Conservation (phyloP, 2,113 vertebrate genomes). For the Amphiprion percula region DNA sequence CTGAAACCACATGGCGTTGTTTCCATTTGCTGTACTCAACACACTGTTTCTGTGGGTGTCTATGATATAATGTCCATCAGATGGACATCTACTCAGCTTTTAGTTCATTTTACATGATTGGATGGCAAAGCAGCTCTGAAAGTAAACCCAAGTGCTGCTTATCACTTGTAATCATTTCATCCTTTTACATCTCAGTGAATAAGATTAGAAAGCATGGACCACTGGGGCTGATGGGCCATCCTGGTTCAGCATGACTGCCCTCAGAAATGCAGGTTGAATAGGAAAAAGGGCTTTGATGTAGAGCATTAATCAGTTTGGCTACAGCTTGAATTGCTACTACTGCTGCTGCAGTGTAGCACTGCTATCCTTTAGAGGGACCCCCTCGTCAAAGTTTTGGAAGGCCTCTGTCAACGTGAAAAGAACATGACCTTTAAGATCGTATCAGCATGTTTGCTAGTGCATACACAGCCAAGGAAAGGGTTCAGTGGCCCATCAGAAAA, state of each 20-base stretch:
- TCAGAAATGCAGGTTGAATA: conserved; percentile 70
- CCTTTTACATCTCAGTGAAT: conserved; percentile 62
- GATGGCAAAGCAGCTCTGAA: conserved; percentile 70
- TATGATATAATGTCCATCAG: conserved; percentile 24
- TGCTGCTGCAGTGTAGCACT: conserved; percentile 68
- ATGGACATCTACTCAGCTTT: conserved; percentile 80
- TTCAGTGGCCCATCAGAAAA: conserved; percentile 90
- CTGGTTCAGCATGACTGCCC: conserved; percentile 68
- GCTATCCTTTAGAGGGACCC: conserved; percentile 91
- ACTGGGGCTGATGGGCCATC: conserved; percentile 47
- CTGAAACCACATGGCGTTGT: conserved; percentile 56
- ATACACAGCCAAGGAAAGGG: conserved; percentile 93
- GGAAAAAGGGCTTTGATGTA: conserved; percentile 71
- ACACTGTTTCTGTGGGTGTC: neutral
- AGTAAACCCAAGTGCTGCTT: conserved; percentile 49
- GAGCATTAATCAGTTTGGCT: conserved; percentile 89
- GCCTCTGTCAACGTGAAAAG: conserved; percentile 99
- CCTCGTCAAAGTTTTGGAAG: conserved; percentile 97
- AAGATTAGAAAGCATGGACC: conserved; percentile 22
- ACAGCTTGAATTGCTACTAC: conserved; percentile 29
- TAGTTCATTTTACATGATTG: conserved; percentile 92
- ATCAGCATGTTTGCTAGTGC: conserved; percentile 99
- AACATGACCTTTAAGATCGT: conserved; percentile 99
- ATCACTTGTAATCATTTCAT: conserved; percentile 71
- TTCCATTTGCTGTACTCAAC: conserved; percentile 30